Base-by-base conservation (phyloP, 2,113 vertebrate genomes). In the Mormyrus iriodes region DNA sequence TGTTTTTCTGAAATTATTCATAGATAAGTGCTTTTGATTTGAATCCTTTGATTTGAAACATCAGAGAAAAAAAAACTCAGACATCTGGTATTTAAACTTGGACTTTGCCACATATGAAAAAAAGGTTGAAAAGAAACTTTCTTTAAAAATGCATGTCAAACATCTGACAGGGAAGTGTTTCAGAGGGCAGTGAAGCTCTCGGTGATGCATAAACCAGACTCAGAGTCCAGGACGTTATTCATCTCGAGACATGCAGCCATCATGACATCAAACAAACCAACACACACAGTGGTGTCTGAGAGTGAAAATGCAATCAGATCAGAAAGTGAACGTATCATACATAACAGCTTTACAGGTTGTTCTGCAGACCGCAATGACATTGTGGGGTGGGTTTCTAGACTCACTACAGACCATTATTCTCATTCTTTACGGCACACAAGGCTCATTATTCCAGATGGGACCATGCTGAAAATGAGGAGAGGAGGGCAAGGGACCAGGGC, bases 111-210 rank as follows among this genome's bases (percentile, higher is more conserved):
- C 35, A 42, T 15, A 79, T 42, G 69, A 3, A 58, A 79, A 79
- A 42, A 42, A 79, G 31, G 17, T 19, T 42, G 35, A 79, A 79
- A 4, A 79, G 73, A 42, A 42, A 19, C 73, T 39, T 39, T 39
- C 73, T 42, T 76, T 42, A 76, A 79, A 79, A 42, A 79, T 79
- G 73, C 73, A 79, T 79, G 31, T 79, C 73, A 79, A 79, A 79
- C 6, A 15, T 65, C 65, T 35, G 31, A 73, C 13, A 73, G 65
- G 3, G 3, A 13, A 39, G 69, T 12, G 15, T 35, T 76, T 76
- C 13, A 4, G 69, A 19, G 73, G 73, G 35, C 31, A 73, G 65
- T 31, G 65, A 73, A 55, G 53, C 53, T 21, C 53, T 21, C 24
- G 9, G 58, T n/a, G 58, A 79, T 79, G 73, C 4, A 79, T 42